Evolutionary conservation across 1,140 invertebrate species (phyloP).

Genomic region (Drosophila quadrilineata): DNA sequence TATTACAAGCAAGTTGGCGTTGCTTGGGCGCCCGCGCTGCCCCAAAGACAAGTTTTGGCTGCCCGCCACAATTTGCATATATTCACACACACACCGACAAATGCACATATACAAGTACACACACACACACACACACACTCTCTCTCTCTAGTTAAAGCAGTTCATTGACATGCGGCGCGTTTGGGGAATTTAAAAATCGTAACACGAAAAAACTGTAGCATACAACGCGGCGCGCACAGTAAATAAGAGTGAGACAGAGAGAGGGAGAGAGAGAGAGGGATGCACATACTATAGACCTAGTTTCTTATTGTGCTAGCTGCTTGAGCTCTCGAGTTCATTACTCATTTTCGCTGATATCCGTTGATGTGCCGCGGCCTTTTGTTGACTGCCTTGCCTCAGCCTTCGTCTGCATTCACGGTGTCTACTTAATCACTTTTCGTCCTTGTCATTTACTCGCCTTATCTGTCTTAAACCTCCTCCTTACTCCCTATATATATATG

Average conservation of each 20-base stretch:
- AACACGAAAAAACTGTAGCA: slow-evolving; percentile 35
- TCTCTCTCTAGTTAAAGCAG: slow-evolving; percentile 34
- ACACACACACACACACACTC: slow-evolving; percentile 24
- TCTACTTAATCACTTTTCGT: slow-evolving; percentile 64
- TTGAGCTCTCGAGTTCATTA: slow-evolving; percentile 68
- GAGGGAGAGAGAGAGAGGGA: no score
- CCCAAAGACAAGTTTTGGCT: slow-evolving; percentile 69
- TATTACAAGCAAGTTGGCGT: slow-evolving; percentile 64
- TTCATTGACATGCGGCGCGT: slow-evolving; percentile 68
- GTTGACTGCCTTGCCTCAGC: neutral
- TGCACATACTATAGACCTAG: slow-evolving; percentile 40
- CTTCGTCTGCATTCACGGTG: slow-evolving; percentile 24
- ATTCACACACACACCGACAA: slow-evolving; percentile 16
- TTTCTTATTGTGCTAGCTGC: slow-evolving; percentile 59
- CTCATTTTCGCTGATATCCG: slow-evolving; percentile 78
- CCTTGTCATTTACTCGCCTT: slow-evolving; percentile 28
- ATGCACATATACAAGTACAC: neutral
- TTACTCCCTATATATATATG: neutral
- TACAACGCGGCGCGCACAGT: slow-evolving; percentile 34
- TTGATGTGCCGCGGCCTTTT: slow-evolving; percentile 41
- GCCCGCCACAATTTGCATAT: slow-evolving; percentile 64
- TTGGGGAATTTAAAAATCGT: slow-evolving; percentile 53
- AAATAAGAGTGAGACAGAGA: no score
- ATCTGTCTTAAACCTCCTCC: slow-evolving; percentile 22
- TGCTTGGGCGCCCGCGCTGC: slow-evolving; percentile 27